Evolutionary conservation across 2,888 invertebrate genomes (phyloP), one percentile per base, ranked within the genome.

Genomic region (Agonopterix alstromeriana): DNA sequence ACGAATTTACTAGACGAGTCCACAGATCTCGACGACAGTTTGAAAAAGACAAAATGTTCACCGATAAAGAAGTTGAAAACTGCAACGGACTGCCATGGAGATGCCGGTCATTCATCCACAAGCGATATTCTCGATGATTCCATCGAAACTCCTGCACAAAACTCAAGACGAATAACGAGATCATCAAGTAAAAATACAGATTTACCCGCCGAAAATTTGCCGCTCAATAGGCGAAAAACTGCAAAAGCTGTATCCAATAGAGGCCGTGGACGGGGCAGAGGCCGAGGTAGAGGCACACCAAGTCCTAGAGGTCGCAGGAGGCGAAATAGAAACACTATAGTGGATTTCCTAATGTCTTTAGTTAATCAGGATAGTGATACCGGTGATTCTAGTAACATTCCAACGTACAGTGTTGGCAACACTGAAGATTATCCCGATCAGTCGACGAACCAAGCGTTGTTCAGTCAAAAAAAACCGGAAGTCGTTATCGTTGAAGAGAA

Each of bases 371-470:
- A 44, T 0, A 48, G 50, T 10, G 45, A 50, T 0, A 48, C 52
- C 3, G 35, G 42, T 11, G 27, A 42, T 11, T 48, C 43, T 36
- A 46, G 35, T n/a, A 17, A 10, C 7, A 45, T 65, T 51, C 67
- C 79, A 0, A 69, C 57, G 3, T 80, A 65, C 44, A 82, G 68
- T 45, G 56, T 87, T 0, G 86, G 87, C 0, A 82, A 87, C 49
- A 77, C 78, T 0, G 67, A 73, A 35, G 85, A 86, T 9, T 86
- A 86, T 35, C 71, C 72, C 0, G 87, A 87, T 40, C 58, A 65
- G 10, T 70, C 72, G 0, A 67, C 75, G 35, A 52, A 58, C 3
- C 72, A 77, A 50, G 50, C 65, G 1, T 50, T 87, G 4, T 87
- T 87, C 45, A 62, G 66, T 12, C 27, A 27, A 27, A 53, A 48